Percentiles rank a stretch among this genome's conserved stretches.
Conservation (phyloP, 2,113 vertebrate genomes). For the Colossoma macropomum region DNA sequence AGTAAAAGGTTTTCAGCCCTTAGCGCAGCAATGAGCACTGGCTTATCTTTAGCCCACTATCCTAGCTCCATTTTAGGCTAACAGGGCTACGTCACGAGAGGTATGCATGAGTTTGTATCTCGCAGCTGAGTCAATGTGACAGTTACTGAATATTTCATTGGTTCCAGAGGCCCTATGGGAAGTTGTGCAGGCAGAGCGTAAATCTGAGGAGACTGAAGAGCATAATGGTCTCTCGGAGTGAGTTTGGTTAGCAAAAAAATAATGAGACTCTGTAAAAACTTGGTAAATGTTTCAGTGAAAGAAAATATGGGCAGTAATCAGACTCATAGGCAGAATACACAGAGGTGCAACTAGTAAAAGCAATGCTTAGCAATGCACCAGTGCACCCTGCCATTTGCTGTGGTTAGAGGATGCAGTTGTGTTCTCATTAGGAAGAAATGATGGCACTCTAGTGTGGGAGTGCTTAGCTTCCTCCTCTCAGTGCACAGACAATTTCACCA, state of each 20-base stretch:
- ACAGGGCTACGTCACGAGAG: slow-evolving; percentile 48
- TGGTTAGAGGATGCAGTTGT: slow-evolving; percentile 17
- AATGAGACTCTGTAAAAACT: neutral
- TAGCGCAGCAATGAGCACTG: neutral
- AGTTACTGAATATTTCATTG: slow-evolving; percentile 78
- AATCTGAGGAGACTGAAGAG: slow-evolving; percentile 57
- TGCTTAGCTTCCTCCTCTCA: neutral
- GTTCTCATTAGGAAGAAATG: slow-evolving; percentile 25
- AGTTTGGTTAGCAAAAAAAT: slow-evolving; percentile 12
- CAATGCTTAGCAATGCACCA: neutral
- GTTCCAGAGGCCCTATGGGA: slow-evolving; percentile 42
- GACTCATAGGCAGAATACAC: neutral
- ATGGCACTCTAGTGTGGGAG: neutral
- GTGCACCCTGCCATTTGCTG: neutral
- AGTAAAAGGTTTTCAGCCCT: neutral
- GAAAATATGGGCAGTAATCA: neutral
- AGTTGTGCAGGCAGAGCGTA: slow-evolving; percentile 46
- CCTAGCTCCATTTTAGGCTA: slow-evolving; percentile 51
- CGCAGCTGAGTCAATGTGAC: slow-evolving; percentile 70
- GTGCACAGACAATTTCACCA: neutral
- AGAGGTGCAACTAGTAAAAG: neutral
- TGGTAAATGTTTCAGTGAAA: slow-evolving; percentile 1
- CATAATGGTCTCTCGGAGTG: slow-evolving; percentile 25
- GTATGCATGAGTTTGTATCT: slow-evolving; percentile 61
- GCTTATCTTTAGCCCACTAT: neutral